Conservation (phyloP, 2,113 vertebrate species). For the Crotalus tigris region DNA sequence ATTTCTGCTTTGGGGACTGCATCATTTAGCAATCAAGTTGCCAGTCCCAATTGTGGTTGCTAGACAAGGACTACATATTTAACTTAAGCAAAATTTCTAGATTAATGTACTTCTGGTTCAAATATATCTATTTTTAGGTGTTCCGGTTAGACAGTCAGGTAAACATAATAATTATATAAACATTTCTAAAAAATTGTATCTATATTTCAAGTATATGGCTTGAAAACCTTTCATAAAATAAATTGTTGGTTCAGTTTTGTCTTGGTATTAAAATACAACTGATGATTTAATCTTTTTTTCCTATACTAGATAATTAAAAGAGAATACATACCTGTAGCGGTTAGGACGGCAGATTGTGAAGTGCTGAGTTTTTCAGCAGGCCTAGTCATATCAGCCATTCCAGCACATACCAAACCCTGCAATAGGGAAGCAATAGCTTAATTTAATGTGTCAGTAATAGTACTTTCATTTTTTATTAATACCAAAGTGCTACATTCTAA, state of each 20-base stretch:
- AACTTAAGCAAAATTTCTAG: neutral
- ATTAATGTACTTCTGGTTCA: neutral
- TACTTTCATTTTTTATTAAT: neutral
- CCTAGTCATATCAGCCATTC: conserved; percentile 92
- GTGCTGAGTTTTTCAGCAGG: conserved; percentile 94
- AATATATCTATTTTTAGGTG: neutral
- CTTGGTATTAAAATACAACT: neutral
- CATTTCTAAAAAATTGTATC: neutral
- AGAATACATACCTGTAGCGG: conserved; percentile 83
- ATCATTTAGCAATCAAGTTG: neutral
- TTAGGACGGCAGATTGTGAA: conserved; percentile 90
- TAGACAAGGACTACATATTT: neutral
- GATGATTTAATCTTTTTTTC: neutral
- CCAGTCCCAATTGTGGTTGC: neutral
- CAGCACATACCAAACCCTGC: conserved; percentile 89
- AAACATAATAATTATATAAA: neutral
- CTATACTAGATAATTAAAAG: neutral
- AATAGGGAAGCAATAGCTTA: conserved; percentile 39
- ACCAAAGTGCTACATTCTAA: neutral
- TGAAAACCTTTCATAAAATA: neutral
- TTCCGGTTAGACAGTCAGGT: neutral
- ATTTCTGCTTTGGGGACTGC: neutral
- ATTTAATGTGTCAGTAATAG: neutral
- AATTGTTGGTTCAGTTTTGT: neutral
- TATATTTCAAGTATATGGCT: neutral